These are phyloP conservation scores for Drosophila birchii DNA, from an alignment of 2,888 invertebrate species.

Conservation along the genomic window DNA sequence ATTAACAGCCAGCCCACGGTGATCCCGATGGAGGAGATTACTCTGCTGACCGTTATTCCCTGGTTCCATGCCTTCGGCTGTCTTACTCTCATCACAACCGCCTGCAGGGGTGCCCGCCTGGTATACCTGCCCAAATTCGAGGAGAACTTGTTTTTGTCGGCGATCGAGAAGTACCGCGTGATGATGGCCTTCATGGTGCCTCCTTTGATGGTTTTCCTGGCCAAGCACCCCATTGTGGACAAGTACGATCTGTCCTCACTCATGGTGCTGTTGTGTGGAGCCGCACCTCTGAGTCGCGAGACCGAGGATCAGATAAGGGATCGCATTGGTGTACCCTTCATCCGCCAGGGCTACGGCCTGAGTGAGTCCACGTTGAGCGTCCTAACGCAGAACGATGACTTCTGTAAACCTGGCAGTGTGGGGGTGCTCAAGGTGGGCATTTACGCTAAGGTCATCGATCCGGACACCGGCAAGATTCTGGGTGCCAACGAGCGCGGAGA, in stretches of 20 bases:
- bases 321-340: slow-evolving; percentile 85
- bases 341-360: slow-evolving; percentile 92
- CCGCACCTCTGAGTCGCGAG: slow-evolving; percentile 92
- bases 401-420: slow-evolving; percentile 87
- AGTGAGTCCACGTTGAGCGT: slow-evolving; percentile 90
- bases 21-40: slow-evolving; percentile 72
- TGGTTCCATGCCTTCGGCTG: slow-evolving; percentile 94
- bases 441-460: slow-evolving; percentile 88
- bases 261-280: slow-evolving; percentile 90
- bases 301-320: slow-evolving; percentile 86
- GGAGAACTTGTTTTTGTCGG: slow-evolving; percentile 89
- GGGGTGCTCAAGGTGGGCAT: slow-evolving; percentile 89
- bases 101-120: slow-evolving; percentile 87
- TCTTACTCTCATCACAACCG: slow-evolving; percentile 87
- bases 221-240: slow-evolving; percentile 91
- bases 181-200: slow-evolving; percentile 91
- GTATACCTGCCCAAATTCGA: slow-evolving; percentile 89
- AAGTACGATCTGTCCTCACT: slow-evolving; percentile 91
- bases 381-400: slow-evolving; percentile 83
- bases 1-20: slow-evolving; percentile 70
- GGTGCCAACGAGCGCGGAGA: slow-evolving; percentile 91
- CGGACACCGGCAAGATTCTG: slow-evolving; percentile 87
- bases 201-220: slow-evolving; percentile 92
- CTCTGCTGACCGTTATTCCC: slow-evolving; percentile 89
- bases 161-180: slow-evolving; percentile 88